phyloP scores from a whole-genome alignment of 2,113 vertebrate genomes.

The Theristicus caerulescens region DNA sequence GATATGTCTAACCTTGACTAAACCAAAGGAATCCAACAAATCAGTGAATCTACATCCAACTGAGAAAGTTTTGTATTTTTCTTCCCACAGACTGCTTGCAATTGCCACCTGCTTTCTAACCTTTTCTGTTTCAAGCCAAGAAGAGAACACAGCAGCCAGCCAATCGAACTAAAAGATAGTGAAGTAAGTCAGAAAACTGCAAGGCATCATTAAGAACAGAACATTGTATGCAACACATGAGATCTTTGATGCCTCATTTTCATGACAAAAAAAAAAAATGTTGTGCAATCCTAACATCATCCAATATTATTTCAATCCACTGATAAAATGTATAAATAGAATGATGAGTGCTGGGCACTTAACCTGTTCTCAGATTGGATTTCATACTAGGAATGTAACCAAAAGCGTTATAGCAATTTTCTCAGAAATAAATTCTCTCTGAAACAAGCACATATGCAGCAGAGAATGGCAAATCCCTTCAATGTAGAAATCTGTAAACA shows the following conservation, averaged over 20 bases:
- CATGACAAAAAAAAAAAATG: not conserved
- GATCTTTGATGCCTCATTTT: not conserved
- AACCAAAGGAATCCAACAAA: not conserved
- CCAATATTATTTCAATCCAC: not conserved
- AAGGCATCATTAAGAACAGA: not conserved
- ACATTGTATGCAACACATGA: not conserved
- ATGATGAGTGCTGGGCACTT: not conserved
- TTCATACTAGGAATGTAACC: not conserved
- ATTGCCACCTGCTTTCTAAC: not conserved
- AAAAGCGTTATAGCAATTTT: not conserved
- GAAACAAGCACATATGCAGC: not conserved
- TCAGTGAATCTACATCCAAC: not conserved
- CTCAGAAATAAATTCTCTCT: slow-evolving; percentile 3
- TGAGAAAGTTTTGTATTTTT: not conserved
- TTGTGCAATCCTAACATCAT: not conserved
- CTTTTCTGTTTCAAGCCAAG: not conserved
- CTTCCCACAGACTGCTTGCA: not conserved
- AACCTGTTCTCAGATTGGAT: not conserved
- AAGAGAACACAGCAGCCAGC: not conserved
- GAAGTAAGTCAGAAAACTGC: not conserved
- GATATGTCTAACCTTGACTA: not conserved
- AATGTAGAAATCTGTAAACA: not conserved
- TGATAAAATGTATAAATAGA: not conserved
- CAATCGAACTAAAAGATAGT: not conserved
- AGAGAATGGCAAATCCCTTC: not conserved